These are phyloP conservation scores for Ophiothrix spiculata DNA, from an alignment of 35 echinoderm and acorn worm genomes.

Conservation along the genomic window DNA sequence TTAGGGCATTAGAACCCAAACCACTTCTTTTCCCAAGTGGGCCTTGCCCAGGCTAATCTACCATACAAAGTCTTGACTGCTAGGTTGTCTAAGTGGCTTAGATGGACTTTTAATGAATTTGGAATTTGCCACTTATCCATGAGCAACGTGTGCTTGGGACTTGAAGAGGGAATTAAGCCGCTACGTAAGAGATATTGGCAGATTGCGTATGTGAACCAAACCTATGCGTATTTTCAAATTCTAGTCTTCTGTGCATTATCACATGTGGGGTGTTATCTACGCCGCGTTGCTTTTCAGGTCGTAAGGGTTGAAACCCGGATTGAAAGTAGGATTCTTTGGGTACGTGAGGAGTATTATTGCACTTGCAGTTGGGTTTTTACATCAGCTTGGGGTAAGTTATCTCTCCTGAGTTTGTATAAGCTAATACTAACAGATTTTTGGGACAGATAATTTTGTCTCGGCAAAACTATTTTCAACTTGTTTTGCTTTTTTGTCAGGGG, in stretches of 20 bases:
- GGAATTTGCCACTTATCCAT: neutral
- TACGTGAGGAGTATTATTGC: no score
- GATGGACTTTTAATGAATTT: constrained; percentile 9
- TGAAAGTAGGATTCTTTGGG: no score
- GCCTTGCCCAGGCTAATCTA: neutral
- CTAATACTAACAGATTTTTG: no score
- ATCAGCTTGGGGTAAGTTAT: no score
- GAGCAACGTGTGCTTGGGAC: neutral
- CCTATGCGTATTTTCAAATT: neutral
- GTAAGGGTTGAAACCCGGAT: no score
- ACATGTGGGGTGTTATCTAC: neutral
- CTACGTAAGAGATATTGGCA: neutral
- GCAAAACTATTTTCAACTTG: no score
- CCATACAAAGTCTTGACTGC: neutral
- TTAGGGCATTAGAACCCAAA: neutral
- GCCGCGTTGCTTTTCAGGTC: no score
- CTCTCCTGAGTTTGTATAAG: no score
- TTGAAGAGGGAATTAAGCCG: neutral
- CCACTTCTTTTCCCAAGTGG: neutral
- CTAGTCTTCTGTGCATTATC: neutral
- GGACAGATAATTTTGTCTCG: no score
- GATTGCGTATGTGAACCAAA: neutral
- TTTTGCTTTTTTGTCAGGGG: no score
- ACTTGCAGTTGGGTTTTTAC: no score
- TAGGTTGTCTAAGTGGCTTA: neutral